Evolutionary conservation across 2,797 vertebrate genomes (phyloP).

Genomic region (Lutjanus campechanus): DNA sequence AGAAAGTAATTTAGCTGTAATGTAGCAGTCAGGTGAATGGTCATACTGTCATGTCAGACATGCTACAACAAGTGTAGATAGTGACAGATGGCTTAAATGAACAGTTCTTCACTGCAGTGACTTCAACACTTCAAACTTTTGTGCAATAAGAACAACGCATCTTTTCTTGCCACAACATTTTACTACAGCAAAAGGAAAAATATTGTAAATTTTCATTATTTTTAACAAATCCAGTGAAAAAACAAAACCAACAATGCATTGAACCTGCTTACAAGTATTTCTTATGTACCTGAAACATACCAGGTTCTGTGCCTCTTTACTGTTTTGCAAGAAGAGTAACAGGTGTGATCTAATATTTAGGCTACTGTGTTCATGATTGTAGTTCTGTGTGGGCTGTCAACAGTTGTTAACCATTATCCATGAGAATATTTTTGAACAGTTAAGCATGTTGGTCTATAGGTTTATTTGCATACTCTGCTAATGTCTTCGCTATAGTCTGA

Average conservation of each 20-base stretch:
- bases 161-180: neutral
- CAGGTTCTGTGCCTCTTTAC: neutral
- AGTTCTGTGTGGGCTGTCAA: too few relatives aligned
- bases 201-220: neutral
- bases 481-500: too few relatives aligned
- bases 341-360: too few relatives aligned
- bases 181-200: neutral
- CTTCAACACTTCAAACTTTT: neutral
- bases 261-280: neutral
- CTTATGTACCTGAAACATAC: neutral
- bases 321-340: neutral
- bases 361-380: too few relatives aligned
- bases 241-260: neutral
- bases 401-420: neutral
- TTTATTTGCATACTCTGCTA: too few relatives aligned
- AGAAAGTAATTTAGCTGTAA: constrained; percentile 23
- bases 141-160: neutral
- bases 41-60: constrained; percentile 20
- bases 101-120: constrained; percentile 9
- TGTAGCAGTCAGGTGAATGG: constrained; percentile 29
- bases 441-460: too few relatives aligned
- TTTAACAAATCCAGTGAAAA: neutral
- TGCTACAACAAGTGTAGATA: constrained; percentile 26
- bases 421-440: too few relatives aligned
- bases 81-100: constrained; percentile 41